Percentiles rank a stretch among this genome's conserved stretches.
These are phyloP conservation scores for Meghimatium bilineatum DNA, from an alignment of 2,888 invertebrate genomes.

Conservation along the genomic window DNA sequence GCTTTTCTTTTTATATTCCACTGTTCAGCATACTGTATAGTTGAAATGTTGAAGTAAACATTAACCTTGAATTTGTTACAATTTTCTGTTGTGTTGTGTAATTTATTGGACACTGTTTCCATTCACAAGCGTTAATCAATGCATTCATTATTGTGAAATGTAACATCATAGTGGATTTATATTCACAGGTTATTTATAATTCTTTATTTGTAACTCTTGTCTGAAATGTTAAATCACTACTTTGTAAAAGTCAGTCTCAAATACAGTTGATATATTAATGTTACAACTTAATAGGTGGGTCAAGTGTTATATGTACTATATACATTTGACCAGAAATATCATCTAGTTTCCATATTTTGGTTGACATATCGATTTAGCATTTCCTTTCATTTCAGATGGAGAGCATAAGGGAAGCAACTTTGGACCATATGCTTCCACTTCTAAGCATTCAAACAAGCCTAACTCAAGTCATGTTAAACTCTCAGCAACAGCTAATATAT, in stretches of 20 bases:
- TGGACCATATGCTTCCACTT: conserved; percentile 18
- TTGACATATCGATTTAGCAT: conserved; percentile 18
- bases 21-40: too few relatives aligned
- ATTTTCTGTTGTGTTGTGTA: too few relatives aligned
- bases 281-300: background rate
- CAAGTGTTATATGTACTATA: background rate
- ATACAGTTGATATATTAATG: background rate
- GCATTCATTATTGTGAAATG: too few relatives aligned
- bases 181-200: too few relatives aligned
- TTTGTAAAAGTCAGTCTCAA: background rate
- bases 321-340: background rate
- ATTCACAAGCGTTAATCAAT: too few relatives aligned
- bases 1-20: too few relatives aligned
- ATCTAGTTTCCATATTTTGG: background rate
- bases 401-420: background rate
- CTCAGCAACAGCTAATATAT: background rate
- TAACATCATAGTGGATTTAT: too few relatives aligned
- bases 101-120: too few relatives aligned
- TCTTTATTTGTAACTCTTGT: too few relatives aligned
- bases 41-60: too few relatives aligned
- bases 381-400: conserved; percentile 38
- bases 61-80: too few relatives aligned
- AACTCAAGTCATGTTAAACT: background rate
- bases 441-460: conserved; percentile 11
- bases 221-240: background rate